A percentile compares a stretch with the other conserved stretches of the same genome.
Evolutionary conservation across 2,113 vertebrate species (phyloP).

Genomic region (Lophotis ruficrista): DNA sequence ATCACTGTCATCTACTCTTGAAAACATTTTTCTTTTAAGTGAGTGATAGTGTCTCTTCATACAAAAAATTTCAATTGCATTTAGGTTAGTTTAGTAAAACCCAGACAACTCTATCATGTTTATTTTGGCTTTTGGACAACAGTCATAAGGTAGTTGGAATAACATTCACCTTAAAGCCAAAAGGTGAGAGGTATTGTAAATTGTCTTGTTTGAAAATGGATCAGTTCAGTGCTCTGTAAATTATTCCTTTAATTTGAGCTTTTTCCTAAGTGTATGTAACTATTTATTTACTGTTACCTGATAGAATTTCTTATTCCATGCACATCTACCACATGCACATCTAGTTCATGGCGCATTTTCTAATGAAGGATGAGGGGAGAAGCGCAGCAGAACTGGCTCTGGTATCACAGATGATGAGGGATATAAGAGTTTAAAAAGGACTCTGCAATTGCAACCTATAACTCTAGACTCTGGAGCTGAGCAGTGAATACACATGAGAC

Average conservation of each 20-base stretch:
- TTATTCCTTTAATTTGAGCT: constrained; percentile 31
- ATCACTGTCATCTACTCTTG: constrained; percentile 15
- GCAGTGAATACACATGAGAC: not conserved
- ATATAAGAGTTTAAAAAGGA: not conserved
- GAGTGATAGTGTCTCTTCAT: constrained; percentile 36
- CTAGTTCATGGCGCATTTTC: not conserved
- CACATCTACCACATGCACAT: not conserved
- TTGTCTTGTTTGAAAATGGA: constrained; percentile 47
- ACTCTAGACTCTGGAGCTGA: not conserved
- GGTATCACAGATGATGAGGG: not conserved
- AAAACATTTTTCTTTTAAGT: constrained; percentile 62
- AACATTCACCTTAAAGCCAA: constrained; percentile 56
- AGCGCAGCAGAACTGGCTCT: not conserved
- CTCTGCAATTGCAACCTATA: not conserved
- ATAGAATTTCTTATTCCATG: constrained; percentile 18
- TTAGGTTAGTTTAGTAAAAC: constrained; percentile 56
- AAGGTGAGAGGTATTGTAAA: constrained; percentile 60
- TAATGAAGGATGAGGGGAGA: not conserved
- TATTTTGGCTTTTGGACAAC: constrained; percentile 62
- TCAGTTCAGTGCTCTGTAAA: constrained; percentile 23
- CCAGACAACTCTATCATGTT: constrained; percentile 24
- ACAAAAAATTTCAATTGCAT: not conserved
- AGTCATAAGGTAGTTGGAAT: constrained; percentile 47
- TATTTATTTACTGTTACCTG: constrained; percentile 13
- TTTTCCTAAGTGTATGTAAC: constrained; percentile 27